Evolutionary conservation across 1,140 invertebrate genomes (phyloP), one percentile per base, ranked within the genome.

Genomic region (Psix sp.): DNA sequence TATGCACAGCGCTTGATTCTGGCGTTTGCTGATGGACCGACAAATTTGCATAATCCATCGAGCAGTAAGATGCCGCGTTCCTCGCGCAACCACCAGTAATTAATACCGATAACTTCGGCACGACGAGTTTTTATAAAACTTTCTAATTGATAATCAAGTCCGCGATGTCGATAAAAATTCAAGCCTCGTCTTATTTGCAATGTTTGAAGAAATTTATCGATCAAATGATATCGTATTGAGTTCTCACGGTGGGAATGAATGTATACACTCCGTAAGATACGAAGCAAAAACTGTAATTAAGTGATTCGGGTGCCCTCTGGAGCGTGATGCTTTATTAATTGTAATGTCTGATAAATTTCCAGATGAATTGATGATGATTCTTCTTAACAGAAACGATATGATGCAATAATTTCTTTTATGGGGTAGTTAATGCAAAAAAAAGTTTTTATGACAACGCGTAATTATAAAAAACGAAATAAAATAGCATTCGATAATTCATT

Each of bases 41-140:
- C 14, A 40, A 57, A 68, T 68, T 57, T 68, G 52, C 63, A 59
- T 59, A 68, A 68, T 51, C 45, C 40, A 24, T 46, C 31, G 49
- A 33, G 24, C 36, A 1, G 26, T 33, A 45, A 38, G 59, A 68
- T 16, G 62, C 18, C 54, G 38, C 45, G 40, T 63, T 43, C 59
- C 52, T 33, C 54, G 54, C 43, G 35, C 36, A 65, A 66, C 59
- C 57, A 68, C 65, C 56, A 21, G 59, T 63, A 74, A 74, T 77
- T 77, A 77, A 67, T 60, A 70, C 66, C 74, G 63, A 76, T 76
- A 71, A 66, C 63, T 52, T 36, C 48, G 59, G 43, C 40, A 9
- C 54, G 70, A 67, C 59, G 54, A 67, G 51, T 56, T 67, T 66
- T 56, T 67, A 67, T 67, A 57, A 43, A 39, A 67, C 63, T 67